These are phyloP conservation scores for Ctenodactylus gundi DNA, from an alignment of 2,113 vertebrate species.

Conservation along the genomic window DNA sequence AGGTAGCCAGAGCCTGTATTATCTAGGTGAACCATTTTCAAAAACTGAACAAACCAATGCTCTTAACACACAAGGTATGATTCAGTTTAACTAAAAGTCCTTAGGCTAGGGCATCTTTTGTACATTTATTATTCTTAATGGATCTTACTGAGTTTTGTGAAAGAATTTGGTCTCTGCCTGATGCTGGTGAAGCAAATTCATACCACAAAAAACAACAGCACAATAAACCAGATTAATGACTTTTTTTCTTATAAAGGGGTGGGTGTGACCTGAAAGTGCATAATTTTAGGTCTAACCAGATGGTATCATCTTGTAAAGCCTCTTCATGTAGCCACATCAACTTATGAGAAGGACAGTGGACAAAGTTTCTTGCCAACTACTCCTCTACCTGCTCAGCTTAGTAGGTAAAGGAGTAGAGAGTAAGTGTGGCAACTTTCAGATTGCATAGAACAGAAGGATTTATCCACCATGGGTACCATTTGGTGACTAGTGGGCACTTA, in stretches of 20 bases:
- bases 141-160: background rate
- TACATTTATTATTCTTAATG: background rate
- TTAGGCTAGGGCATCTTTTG: background rate
- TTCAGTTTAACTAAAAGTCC: conserved; percentile 36
- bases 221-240: background rate
- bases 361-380: background rate
- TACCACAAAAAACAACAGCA: conserved; percentile 12
- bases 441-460: background rate
- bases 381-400: background rate
- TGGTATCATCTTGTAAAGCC: background rate
- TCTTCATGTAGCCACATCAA: background rate
- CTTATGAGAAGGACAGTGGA: rapidly evolving
- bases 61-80: conserved; percentile 12
- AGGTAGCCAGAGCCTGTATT: background rate
- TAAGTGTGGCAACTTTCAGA: background rate
- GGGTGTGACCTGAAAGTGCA: background rate
- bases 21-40: conserved; percentile 33
- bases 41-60: conserved; percentile 1
- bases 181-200: background rate
- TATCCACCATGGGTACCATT: background rate
- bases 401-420: background rate
- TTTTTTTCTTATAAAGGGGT: background rate
- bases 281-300: background rate
- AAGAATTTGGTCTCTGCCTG: conserved; percentile 13
- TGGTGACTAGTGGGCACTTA: background rate